phyloP scores from a whole-genome alignment of 2,888 invertebrate genomes.

The Stratiomys singularior region DNA sequence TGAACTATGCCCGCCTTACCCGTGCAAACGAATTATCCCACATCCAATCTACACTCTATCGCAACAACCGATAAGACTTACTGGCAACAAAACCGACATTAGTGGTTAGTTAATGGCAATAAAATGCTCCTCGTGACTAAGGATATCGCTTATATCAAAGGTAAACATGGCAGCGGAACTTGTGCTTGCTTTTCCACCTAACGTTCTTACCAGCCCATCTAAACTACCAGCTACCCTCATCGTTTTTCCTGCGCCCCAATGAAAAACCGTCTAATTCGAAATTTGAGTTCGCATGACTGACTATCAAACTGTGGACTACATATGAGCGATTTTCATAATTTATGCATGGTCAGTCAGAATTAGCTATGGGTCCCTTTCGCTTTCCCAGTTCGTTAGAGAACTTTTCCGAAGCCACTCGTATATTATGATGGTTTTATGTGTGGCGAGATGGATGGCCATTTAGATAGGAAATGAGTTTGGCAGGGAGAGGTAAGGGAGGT shows the following conservation, averaged over 20 bases:
- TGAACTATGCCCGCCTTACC: not conserved
- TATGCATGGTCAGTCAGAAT: constrained; percentile 46
- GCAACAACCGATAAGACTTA: not conserved
- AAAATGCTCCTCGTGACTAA: constrained; percentile 24
- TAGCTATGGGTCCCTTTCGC: constrained; percentile 2
- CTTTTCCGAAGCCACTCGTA: not conserved
- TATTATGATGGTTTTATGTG: not conserved
- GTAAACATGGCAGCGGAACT: constrained; percentile 45
- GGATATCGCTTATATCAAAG: constrained; percentile 41
- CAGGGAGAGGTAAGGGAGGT: not conserved
- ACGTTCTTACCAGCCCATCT: too few relatives aligned
- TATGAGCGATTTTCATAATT: constrained; percentile 48
- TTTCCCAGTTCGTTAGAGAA: not conserved
- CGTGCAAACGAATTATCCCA: not conserved
- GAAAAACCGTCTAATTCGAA: constrained; percentile 27
- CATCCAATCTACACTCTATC: not conserved
- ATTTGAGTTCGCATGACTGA: constrained; percentile 47
- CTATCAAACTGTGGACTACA: constrained; percentile 10
- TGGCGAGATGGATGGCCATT: too few relatives aligned
- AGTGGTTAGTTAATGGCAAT: constrained; percentile 27
- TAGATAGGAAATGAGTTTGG: too few relatives aligned
- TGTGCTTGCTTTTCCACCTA: constrained; percentile 28
- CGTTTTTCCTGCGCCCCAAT: not conserved
- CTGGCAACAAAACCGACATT: not conserved
- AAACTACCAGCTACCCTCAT: not conserved